Conservation (phyloP, 2,888 invertebrate genomes). For the Amphipoea lucens region DNA sequence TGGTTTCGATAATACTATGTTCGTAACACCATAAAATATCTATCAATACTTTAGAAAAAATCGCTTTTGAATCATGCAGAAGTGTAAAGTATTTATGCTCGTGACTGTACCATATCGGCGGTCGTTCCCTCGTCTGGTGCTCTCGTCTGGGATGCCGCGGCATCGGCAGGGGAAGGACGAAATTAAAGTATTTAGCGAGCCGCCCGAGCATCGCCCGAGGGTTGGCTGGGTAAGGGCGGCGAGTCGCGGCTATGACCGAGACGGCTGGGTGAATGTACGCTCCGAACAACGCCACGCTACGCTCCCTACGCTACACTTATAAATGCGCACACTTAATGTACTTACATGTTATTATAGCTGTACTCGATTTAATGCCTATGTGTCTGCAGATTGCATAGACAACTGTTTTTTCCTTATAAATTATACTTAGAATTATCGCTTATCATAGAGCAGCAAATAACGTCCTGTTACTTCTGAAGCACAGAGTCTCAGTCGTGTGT, state of each 20-base stretch:
- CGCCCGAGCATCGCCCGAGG: conserved; percentile 71
- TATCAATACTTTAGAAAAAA: conserved; percentile 6
- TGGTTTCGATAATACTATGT: background rate
- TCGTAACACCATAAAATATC: background rate
- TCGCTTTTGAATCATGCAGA: background rate
- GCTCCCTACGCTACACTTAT: conserved; percentile 58
- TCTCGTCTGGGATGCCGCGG: conserved; percentile 70
- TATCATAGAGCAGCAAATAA: background rate
- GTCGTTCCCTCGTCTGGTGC: conserved; percentile 68
- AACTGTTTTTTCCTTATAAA: background rate
- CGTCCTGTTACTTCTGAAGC: conserved; percentile 6
- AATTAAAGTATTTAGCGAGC: conserved; percentile 77
- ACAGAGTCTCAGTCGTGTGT: background rate
- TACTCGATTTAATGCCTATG: conserved; percentile 35
- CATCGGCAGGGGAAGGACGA: conserved; percentile 76
- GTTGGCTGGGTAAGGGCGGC: conserved; percentile 75
- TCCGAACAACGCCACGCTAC: conserved; percentile 53
- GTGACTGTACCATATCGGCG: conserved; percentile 41
- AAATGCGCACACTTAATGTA: conserved; percentile 45
- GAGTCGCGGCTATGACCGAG: conserved; percentile 69
- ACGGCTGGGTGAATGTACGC: conserved; percentile 74
- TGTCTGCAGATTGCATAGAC: conserved; percentile 10
- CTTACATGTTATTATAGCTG: conserved; percentile 40
- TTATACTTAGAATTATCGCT: background rate
- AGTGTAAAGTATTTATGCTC: background rate